Evolutionary conservation across 2,113 vertebrate species (phyloP), one percentile per base, ranked within the genome.

Genomic region (Atrichornis clamosus): DNA sequence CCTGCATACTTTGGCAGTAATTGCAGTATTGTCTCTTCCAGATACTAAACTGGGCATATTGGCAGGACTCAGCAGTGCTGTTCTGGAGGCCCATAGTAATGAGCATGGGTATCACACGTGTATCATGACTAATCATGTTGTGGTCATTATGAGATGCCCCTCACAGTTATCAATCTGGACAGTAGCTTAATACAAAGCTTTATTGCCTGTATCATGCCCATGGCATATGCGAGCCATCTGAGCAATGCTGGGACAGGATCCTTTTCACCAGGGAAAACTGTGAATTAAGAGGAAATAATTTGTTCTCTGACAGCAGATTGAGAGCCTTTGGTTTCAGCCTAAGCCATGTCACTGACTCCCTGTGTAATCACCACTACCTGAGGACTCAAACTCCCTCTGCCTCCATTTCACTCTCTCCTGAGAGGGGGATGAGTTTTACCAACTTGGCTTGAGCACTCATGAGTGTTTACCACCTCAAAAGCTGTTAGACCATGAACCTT

Each of bases 51-150:
- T 42, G 56, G 72, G 85, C 15, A 0, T 50, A 92, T 96, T 96
- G 95, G 92, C 95, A 96, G 93, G 88, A 86, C 42, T 93, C 83
- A 94, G 83, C 93, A 88, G 95, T 59, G 83, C 88, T 93, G 68
- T 78, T 87, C 92, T 94, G 92, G 60, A 89, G 59, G 90, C 69
- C 90, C 91, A 59, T 86, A 96, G 92, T 97, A 95, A 97, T 93
- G 95, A 96, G 93, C 88, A 84, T 91, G 95, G 64, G 33, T 96
- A 94, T 95, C 95, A 88, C 92, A 93, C 7, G 4, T 94, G 52
- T 84, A 95, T 89, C 94, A 72, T 87, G 95, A 80, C 95, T 96
- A 97, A 97, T 90, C 95, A 95, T 44, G 20, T 96, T 94, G 95
- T 58, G 92, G 85, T 81, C 95, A 96, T 96, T 95, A 95, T 74